These are phyloP conservation scores for Mustela nigripes DNA, from an alignment of 2,113 vertebrate genomes.

Conservation along the genomic window DNA sequence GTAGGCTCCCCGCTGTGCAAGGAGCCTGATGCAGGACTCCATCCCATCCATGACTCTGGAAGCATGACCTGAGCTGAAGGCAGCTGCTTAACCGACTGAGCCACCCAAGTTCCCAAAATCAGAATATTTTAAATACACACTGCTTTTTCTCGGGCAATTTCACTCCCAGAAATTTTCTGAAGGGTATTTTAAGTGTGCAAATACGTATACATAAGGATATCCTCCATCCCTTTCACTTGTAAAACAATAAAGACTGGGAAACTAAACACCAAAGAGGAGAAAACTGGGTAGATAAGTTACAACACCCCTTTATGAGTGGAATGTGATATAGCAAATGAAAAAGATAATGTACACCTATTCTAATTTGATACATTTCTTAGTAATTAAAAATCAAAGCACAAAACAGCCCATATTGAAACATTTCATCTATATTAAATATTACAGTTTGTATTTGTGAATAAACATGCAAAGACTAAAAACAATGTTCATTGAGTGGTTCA, in stretches of 20 bases:
- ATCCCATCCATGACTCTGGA: no score
- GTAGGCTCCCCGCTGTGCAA: no score
- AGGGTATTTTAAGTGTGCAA: background rate
- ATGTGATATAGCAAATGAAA: background rate
- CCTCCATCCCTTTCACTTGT: background rate
- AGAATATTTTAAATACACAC: slow-evolving; percentile 18
- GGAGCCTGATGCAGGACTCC: no score
- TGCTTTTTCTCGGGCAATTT: background rate
- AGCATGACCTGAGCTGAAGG: no score
- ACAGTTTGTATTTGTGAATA: background rate
- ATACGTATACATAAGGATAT: background rate
- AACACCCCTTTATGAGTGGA: background rate
- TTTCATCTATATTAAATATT: background rate
- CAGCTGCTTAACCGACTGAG: no score
- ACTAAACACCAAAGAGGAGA: background rate
- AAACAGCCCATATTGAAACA: background rate
- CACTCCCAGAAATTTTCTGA: background rate
- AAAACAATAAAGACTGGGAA: background rate
- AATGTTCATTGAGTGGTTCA: background rate
- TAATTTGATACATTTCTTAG: background rate
- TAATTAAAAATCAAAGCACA: background rate
- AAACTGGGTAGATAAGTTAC: background rate
- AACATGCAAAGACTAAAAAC: slow-evolving; percentile 18
- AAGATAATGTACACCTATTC: background rate
- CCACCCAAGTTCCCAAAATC: background rate